A percentile compares a stretch with the other conserved stretches of the same genome.
Evolutionary conservation across 2,797 vertebrate genomes (phyloP).

Genomic region (Amblyraja radiata): DNA sequence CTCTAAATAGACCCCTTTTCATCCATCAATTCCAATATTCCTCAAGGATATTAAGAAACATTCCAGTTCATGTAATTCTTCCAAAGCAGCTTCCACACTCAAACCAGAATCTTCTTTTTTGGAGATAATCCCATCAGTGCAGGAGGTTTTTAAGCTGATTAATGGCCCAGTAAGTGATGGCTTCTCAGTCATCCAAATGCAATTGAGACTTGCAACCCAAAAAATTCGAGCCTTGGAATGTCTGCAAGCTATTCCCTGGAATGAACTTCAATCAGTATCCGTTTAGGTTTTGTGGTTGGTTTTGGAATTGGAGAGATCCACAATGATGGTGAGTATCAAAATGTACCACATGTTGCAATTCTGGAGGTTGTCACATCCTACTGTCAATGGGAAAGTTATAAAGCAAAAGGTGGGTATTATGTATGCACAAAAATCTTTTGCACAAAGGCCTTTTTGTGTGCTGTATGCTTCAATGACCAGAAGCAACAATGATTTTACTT

Average conservation of each 20-base stretch:
- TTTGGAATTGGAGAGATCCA: background rate
- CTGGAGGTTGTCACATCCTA: background rate
- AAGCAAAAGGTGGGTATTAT: background rate
- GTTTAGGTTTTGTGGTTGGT: background rate
- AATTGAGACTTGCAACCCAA: background rate
- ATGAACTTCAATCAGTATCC: background rate
- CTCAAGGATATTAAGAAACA: background rate
- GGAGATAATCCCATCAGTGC: background rate
- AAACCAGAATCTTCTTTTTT: background rate
- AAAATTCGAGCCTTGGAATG: background rate
- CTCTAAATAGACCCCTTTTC: background rate
- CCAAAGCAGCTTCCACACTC: background rate
- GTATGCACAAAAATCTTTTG: background rate
- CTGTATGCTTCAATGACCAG: background rate
- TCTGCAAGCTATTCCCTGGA: background rate
- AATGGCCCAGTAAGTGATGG: background rate
- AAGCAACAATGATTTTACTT: background rate
- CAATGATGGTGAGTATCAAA: background rate
- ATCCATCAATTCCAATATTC: background rate
- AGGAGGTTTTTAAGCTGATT: background rate
- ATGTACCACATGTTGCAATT: background rate
- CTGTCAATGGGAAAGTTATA: background rate
- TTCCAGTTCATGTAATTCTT: background rate
- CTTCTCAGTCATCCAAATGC: background rate
- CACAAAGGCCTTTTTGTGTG: too few relatives aligned